Evolutionary conservation across 64 coral and sea anemone genomes (phyloP).

Genomic region (Montipora cactus): DNA sequence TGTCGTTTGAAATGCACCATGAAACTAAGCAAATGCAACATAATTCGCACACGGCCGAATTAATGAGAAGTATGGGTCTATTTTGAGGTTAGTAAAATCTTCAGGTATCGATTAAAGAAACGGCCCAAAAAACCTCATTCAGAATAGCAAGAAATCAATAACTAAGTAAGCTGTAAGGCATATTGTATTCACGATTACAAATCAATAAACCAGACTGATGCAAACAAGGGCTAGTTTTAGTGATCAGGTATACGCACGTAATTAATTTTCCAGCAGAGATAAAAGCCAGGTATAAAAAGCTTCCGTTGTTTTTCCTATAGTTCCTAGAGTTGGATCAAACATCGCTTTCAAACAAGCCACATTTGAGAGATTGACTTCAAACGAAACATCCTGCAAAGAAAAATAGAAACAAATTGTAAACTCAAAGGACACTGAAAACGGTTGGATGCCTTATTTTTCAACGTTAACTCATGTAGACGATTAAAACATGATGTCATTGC

Average conservation of each 20-base stretch:
- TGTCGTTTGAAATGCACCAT: too few species aligned
- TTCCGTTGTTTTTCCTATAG: conserved; percentile 67
- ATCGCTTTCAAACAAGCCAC: conserved; percentile 70
- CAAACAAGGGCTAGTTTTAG: not conserved
- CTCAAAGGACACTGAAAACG: not conserved
- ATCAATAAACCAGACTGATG: not conserved
- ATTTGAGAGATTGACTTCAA: conserved; percentile 78
- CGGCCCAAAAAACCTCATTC: too few species aligned
- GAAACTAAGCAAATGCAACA: too few species aligned
- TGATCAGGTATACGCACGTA: not conserved
- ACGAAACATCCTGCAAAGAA: conserved; percentile 81
- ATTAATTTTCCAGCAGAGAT: conserved; percentile 1
- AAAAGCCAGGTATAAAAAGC: conserved; percentile 81
- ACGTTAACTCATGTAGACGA: too few species aligned
- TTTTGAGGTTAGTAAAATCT: too few species aligned
- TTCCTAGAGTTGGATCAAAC: conserved; percentile 81
- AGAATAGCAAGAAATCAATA: not conserved
- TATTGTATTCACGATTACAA: not conserved
- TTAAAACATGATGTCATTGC: too few species aligned
- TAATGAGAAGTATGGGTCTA: too few species aligned
- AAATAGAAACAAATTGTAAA: not conserved
- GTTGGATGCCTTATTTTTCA: not conserved
- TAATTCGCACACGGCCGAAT: too few species aligned
- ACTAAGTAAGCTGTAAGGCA: not conserved
- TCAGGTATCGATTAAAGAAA: too few species aligned